These are phyloP conservation scores for Clarias gariepinus DNA, from an alignment of 2,113 vertebrate genomes.

Conservation along the genomic window DNA sequence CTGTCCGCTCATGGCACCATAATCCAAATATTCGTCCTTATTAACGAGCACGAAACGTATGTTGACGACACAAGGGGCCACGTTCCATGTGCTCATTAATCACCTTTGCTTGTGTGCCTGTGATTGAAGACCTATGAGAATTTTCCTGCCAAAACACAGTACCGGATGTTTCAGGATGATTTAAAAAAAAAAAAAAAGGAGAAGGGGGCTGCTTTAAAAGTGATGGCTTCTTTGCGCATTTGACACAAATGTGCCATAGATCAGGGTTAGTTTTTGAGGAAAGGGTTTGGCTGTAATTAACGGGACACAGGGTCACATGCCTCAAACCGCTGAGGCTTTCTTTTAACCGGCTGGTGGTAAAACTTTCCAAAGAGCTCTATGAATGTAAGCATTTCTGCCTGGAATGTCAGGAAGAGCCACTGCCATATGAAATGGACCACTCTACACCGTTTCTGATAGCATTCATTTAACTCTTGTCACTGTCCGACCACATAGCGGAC, in stretches of 20 bases:
- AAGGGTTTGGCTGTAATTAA: constrained; percentile 51
- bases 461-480: constrained; percentile 36
- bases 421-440: constrained; percentile 43
- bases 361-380: constrained; percentile 46
- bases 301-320: constrained; percentile 24
- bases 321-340: constrained; percentile 46
- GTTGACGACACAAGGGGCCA: background rate
- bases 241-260: constrained; percentile 49
- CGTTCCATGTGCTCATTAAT: constrained; percentile 34
- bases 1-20: constrained; percentile 56
- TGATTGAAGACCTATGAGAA: constrained; percentile 30
- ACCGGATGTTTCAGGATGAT: constrained; percentile 1
- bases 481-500: constrained; percentile 43
- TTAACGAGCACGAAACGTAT: constrained; percentile 6
- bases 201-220: constrained; percentile 29
- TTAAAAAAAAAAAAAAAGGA: background rate
- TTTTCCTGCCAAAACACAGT: constrained; percentile 29
- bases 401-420: constrained; percentile 19
- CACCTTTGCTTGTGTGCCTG: constrained; percentile 6
- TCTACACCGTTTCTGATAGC: constrained; percentile 29
- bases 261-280: constrained; percentile 56
- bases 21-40: constrained; percentile 31
- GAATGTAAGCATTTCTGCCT: constrained; percentile 48
- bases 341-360: constrained; percentile 43
- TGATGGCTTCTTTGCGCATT: constrained; percentile 32